Evolutionary conservation across 2,888 invertebrate species (phyloP), one percentile per base, ranked within the genome.

Genomic region (Oithona nana): DNA sequence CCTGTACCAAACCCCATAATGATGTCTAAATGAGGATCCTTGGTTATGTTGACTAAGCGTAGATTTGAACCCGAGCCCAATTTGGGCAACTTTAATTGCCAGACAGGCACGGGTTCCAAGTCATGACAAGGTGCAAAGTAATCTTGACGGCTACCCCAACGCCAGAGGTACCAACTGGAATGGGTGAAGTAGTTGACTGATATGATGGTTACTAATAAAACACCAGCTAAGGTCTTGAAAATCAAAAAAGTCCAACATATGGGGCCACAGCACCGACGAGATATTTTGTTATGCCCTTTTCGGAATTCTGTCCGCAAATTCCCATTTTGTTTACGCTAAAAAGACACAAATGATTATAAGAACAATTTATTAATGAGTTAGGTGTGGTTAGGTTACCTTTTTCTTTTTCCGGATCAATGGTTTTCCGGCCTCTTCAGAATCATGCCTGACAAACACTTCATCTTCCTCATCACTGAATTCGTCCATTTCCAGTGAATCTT

Each of bases 1-100:
- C 76, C 83, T 71, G 86, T 84, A 61, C 83, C 84, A 73, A 83
- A 87, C 65, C 86, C 86, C 65, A 86, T 77, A 62, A 87, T 77
- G 28, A 86, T 75, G 72, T 88, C 87, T 58, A 81, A 77, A 11
- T 82, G 71, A 22, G 79, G 80, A 74, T 88, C 86, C 2, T 75
- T 74, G 73, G 86, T 83, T 1, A 86, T 77, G 72, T 87, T 86
- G 28, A 80, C 75, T 64, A 81, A 76, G 66, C 84, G 76, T 65
- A 86, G 75, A 0, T 86, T 81, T 62, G 85, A 82, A 72, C 86
- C 86, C 11, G 84, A 82, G 61, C 80, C 79, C 58, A 86, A 73
- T 69, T 82, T 80, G 0, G 84, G 81, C 70, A 86, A 76, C 62
- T 79, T 80, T 62, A 76, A 76, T 2, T 78, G 78, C 86, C 86